A percentile compares a stretch with the other conserved stretches of the same genome.
Conservation (phyloP, 1,140 invertebrate genomes). For the Streblospio benedicti region DNA sequence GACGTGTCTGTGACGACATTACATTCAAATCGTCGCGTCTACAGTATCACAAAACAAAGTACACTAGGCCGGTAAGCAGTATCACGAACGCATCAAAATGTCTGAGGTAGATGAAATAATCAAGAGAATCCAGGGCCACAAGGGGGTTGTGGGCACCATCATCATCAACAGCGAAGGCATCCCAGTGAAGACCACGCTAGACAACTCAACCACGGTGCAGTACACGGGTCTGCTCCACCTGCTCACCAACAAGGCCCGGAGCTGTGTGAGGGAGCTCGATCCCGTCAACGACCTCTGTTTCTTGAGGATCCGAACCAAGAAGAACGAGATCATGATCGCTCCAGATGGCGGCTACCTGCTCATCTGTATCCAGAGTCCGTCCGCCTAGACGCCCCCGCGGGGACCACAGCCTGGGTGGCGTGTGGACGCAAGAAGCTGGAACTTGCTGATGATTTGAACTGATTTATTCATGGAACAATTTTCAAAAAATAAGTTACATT, state of each 20-base stretch:
- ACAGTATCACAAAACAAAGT: too few species aligned
- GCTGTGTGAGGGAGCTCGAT: conserved; percentile 90
- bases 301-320: conserved; percentile 85
- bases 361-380: too few species aligned
- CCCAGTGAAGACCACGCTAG: conserved; percentile 90
- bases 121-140: conserved; percentile 90
- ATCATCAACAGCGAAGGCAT: conserved; percentile 88
- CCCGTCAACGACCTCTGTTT: conserved; percentile 94
- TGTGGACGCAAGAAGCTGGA: too few species aligned
- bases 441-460: too few species aligned
- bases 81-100: too few species aligned
- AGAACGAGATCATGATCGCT: conserved; percentile 95
- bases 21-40: too few species aligned
- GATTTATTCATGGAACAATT: too few species aligned
- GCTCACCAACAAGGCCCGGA: conserved; percentile 82
- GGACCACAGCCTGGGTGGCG: too few species aligned
- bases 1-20: too few species aligned
- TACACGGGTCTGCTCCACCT: conserved; percentile 88
- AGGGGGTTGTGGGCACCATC: conserved; percentile 91
- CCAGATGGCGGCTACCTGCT: conserved; percentile 55
- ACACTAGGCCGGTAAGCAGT: too few species aligned
- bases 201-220: conserved; percentile 90
- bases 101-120: conserved; percentile 95
- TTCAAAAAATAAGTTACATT: too few species aligned
- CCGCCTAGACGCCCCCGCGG: too few species aligned